phyloP scores from a whole-genome alignment of 2,113 vertebrate species.

The Ovis canadensis region DNA sequence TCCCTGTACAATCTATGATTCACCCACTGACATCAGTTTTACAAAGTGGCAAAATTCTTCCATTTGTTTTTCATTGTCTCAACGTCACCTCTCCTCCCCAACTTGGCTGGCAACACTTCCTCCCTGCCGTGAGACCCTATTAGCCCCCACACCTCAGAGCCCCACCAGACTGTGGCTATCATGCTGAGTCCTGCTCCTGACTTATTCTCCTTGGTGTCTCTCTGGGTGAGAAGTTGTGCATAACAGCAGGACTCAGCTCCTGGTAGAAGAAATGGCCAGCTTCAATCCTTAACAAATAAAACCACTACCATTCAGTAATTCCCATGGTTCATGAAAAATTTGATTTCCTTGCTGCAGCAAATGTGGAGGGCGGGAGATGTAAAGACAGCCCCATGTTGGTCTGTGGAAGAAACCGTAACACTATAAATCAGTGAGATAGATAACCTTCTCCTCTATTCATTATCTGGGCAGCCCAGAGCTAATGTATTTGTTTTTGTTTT shows the following conservation, averaged over 20 bases:
- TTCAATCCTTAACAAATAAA: constrained; percentile 62
- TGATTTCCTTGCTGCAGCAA: constrained; percentile 49
- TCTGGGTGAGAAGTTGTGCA: constrained; percentile 37
- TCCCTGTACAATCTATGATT: not conserved
- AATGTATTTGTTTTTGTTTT: constrained; percentile 54
- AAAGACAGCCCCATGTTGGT: constrained; percentile 12
- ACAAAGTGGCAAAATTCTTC: constrained; percentile 29
- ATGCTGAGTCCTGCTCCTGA: not conserved
- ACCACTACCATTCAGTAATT: constrained; percentile 19
- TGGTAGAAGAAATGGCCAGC: constrained; percentile 49
- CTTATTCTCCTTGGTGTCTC: constrained; percentile 42
- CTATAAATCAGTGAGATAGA: constrained; percentile 56
- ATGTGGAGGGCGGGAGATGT: constrained; percentile 32
- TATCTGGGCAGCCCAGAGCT: constrained; percentile 52
- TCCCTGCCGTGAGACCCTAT: constrained; percentile 36
- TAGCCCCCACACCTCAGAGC: not conserved
- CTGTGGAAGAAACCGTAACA: constrained; percentile 38
- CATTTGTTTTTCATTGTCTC: constrained; percentile 42
- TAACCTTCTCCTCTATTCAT: constrained; percentile 48
- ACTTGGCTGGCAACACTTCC: not conserved
- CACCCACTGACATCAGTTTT: constrained; percentile 15
- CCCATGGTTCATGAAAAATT: constrained; percentile 63
- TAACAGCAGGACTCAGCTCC: constrained; percentile 29
- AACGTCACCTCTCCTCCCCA: not conserved
- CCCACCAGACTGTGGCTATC: not conserved